Evolutionary conservation across 2,888 invertebrate genomes (phyloP).

Genomic region (Frankliniella intonsa): DNA sequence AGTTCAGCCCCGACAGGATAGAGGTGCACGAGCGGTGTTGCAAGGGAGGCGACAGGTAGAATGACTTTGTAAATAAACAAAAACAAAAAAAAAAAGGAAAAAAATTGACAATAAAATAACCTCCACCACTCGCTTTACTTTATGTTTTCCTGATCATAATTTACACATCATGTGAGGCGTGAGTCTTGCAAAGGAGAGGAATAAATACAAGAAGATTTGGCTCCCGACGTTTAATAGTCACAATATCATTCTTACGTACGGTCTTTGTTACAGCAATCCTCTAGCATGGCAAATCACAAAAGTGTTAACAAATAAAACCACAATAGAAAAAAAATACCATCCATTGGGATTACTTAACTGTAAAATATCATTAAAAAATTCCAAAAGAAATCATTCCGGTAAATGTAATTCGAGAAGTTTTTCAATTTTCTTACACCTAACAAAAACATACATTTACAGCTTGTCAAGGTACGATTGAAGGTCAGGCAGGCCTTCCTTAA

Average conservation of each 20-base stretch:
- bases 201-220: neutral
- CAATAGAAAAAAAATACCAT: conserved; percentile 1
- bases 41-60: conserved; percentile 42
- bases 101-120: conserved; percentile 1
- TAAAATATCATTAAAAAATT: conserved; percentile 21
- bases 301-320: conserved; percentile 27
- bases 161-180: neutral
- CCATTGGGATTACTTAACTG: conserved; percentile 2
- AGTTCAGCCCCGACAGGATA: conserved; percentile 60
- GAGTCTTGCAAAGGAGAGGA: neutral
- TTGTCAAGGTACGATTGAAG: conserved; percentile 96
- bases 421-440: conserved; percentile 25
- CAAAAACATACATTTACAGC: conserved; percentile 64
- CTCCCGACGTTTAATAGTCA: neutral
- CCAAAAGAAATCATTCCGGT: neutral
- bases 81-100: no score
- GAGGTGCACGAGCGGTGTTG: conserved; percentile 59
- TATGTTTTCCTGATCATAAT: neutral
- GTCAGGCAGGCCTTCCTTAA: conserved; percentile 96
- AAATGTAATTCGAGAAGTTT: neutral
- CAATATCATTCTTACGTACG: conserved; percentile 12
- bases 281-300: conserved; percentile 1
- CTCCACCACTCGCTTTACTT: neutral
- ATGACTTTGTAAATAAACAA: neutral
- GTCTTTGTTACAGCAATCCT: conserved; percentile 20